Evolutionary conservation across 2,888 invertebrate genomes (phyloP).

Genomic region (Mimachlamys varia): DNA sequence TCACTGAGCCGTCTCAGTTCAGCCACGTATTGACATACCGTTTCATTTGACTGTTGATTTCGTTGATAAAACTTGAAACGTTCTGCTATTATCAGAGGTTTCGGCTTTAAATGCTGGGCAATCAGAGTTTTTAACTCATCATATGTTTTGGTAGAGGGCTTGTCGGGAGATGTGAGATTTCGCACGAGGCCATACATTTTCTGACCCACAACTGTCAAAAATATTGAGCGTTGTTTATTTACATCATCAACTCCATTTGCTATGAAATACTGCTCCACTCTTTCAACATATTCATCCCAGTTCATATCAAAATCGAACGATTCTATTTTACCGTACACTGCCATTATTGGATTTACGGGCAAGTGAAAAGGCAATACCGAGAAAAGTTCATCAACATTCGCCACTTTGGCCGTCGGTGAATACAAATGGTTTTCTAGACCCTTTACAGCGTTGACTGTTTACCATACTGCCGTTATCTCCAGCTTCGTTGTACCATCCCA

Average conservation of each 20-base stretch:
- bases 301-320: slow-evolving; percentile 39
- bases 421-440: neutral
- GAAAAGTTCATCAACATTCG: neutral
- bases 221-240: slow-evolving; percentile 38
- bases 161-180: slow-evolving; percentile 41
- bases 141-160: slow-evolving; percentile 37
- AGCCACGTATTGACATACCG: slow-evolving; percentile 36
- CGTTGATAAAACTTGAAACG: slow-evolving; percentile 43
- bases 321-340: slow-evolving; percentile 36
- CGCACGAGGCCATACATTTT: slow-evolving; percentile 40
- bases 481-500: neutral
- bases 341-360: neutral
- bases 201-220: slow-evolving; percentile 39
- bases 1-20: slow-evolving; percentile 45
- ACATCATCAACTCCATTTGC: slow-evolving; percentile 44
- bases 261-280: slow-evolving; percentile 39
- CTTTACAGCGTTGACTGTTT: neutral
- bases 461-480: neutral
- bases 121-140: neutral
- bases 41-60: slow-evolving; percentile 42
- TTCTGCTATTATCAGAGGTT: slow-evolving; percentile 44
- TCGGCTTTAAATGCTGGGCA: slow-evolving; percentile 37
- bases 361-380: neutral
- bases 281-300: slow-evolving; percentile 43
- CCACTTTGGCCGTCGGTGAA: neutral